Base-by-base conservation (phyloP, 2,113 vertebrate species). In the Nothobranchius kuhntae region DNA sequence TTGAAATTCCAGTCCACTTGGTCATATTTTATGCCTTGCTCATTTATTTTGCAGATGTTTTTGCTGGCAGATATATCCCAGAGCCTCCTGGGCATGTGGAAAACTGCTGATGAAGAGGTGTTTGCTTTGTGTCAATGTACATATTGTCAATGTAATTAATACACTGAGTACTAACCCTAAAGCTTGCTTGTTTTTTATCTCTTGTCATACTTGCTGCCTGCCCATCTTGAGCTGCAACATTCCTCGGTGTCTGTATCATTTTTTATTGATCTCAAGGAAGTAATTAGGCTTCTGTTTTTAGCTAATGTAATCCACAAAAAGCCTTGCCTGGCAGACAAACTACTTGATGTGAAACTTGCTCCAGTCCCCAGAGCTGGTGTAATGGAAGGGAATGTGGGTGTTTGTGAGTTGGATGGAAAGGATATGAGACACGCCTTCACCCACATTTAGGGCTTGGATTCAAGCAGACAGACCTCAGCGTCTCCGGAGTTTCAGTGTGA, bases 1-100 rank as follows among this genome's bases (percentile, higher is more conserved):
- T 50, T 13, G n/a, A 84, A 71, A 57, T 62, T 53, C 55, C 7
- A 57, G 54, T 46, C 53, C 61, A 61, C 73, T 87, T 75, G 77
- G 78, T 77, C 78, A 66, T 60, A 54, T 81, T 82, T 75, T 56
- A 74, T 73, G 71, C 76, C 48, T 6, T 38, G 59, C 61, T 84
- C 67, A 72, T 73, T 68, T 60, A 79, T 84, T 74, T 75, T 80
- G 69, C 87, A 88, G 87, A 89, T 88, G 79, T 83, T 78, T 76
- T 71, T 70, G 67, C 78, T 83, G 74, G 78, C 76, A 77, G 82
- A 71, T 78, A 55, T 55, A 67, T 38, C 54, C 67, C 3, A 1
- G 53, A 61, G 71, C 81, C 77, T 87, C 85, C 44, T 69, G 75
- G 76, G 77, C 71, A 56, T 66, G 57, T 65, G 54, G 46, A 53